A percentile compares a stretch with the other conserved stretches of the same genome.
These are phyloP conservation scores for Nemapogon koenigi DNA, from an alignment of 2,888 invertebrate species.

Conservation along the genomic window DNA sequence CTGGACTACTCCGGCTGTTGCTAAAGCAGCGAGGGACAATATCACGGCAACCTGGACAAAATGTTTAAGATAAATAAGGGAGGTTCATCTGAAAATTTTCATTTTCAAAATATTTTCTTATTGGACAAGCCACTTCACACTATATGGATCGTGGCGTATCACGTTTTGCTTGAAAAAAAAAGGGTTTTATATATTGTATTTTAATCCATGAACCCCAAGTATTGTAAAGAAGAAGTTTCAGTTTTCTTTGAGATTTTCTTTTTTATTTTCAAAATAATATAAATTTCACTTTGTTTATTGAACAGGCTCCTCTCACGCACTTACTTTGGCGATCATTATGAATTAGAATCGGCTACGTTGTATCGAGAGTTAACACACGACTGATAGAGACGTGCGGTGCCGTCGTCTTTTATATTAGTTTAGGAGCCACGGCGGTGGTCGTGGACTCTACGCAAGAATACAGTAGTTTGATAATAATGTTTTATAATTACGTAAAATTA, in stretches of 20 bases:
- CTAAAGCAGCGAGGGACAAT: conserved; percentile 46
- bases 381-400: conserved; percentile 43
- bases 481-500: conserved; percentile 58
- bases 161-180: too few species aligned
- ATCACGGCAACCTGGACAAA: conserved; percentile 39
- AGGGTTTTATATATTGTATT: too few species aligned
- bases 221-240: too few species aligned
- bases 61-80: conserved; percentile 10
- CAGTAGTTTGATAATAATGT: conserved; percentile 60
- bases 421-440: conserved; percentile 42
- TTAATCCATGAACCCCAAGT: too few species aligned
- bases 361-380: conserved; percentile 59
- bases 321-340: conserved; percentile 62
- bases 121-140: too few species aligned
- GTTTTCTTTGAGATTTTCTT: too few species aligned
- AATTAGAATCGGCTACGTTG: conserved; percentile 55
- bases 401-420: conserved; percentile 57
- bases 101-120: too few species aligned
- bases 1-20: conserved; percentile 45
- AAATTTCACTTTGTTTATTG: too few species aligned
- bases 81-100: too few species aligned
- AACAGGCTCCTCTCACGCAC: conserved; percentile 25
- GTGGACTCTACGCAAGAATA: conserved; percentile 50
- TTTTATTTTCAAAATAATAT: too few species aligned
- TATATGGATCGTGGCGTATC: too few species aligned